phyloP scores from a whole-genome alignment of 1,140 invertebrate genomes.

The Aradophagus sp. region DNA sequence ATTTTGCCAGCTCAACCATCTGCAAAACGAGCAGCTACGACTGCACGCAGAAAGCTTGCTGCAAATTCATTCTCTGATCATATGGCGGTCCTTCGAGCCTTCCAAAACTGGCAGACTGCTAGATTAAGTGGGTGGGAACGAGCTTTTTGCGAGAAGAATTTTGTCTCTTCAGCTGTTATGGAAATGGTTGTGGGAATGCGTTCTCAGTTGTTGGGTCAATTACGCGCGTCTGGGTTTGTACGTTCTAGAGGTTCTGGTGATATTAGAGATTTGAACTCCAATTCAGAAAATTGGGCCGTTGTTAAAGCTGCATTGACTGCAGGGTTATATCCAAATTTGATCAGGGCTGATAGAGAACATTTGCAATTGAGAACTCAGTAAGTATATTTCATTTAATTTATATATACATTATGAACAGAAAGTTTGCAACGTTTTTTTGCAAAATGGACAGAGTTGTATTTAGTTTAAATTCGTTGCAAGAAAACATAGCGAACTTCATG shows the following conservation, averaged over 20 bases:
- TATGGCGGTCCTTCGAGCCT: conserved; percentile 88
- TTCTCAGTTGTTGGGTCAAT: conserved; percentile 86
- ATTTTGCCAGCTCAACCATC: conserved; percentile 82
- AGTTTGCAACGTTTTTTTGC: too few species aligned
- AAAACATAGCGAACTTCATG: too few species aligned
- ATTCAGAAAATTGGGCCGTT: conserved; percentile 93
- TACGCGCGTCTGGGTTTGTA: conserved; percentile 90
- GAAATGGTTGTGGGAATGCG: conserved; percentile 88
- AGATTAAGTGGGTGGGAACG: conserved; percentile 80
- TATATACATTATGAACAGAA: conserved; percentile 1
- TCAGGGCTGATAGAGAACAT: conserved; percentile 79
- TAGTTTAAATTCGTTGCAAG: too few species aligned
- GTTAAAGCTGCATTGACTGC: conserved; percentile 92
- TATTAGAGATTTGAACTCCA: conserved; percentile 83
- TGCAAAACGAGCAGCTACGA: conserved; percentile 78
- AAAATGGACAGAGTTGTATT: too few species aligned
- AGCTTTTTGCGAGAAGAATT: conserved; percentile 86
- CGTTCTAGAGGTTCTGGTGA: conserved; percentile 83
- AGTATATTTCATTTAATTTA: conserved; percentile 60
- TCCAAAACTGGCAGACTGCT: conserved; percentile 86
- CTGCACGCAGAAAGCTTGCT: conserved; percentile 82
- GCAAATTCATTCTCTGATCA: conserved; percentile 92
- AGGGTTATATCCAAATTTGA: conserved; percentile 92
- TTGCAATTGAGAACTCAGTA: conserved; percentile 78
- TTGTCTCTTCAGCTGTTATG: conserved; percentile 88